Evolutionary conservation across 2,113 vertebrate genomes (phyloP).

Genomic region (Isichthys henryi): DNA sequence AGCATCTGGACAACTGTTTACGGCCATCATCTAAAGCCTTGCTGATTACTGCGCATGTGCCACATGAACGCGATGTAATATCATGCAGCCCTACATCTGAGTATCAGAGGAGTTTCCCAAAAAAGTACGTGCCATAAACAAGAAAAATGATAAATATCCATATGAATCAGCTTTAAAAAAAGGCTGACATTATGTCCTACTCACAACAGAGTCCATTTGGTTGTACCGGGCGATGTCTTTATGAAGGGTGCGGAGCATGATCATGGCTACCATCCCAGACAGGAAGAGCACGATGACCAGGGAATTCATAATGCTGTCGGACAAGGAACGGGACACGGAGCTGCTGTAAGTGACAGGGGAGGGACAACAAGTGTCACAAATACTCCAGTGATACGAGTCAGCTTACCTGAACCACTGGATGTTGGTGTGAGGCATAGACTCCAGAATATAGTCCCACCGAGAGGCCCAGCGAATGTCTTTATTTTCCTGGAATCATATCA

Average conservation of each 20-base stretch:
- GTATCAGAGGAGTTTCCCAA: not conserved
- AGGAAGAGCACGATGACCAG: conserved; percentile 90
- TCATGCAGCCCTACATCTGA: not conserved
- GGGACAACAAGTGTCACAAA: not conserved
- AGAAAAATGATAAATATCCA: not conserved
- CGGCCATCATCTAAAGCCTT: not conserved
- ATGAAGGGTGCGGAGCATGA: conserved; percentile 86
- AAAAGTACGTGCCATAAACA: not conserved
- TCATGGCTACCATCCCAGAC: conserved; percentile 96
- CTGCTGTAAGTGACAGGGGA: not conserved
- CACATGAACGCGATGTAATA: not conserved
- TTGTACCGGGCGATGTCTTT: conserved; percentile 95
- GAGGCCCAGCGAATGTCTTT: conserved; percentile 81
- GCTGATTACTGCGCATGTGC: not conserved
- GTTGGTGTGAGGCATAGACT: conserved; percentile 93
- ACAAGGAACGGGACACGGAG: not conserved
- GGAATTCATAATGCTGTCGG: conserved; percentile 87
- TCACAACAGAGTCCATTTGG: conserved; percentile 78
- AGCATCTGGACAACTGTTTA: not conserved
- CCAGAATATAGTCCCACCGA: conserved; percentile 92
- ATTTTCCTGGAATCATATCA: conserved; percentile 65
- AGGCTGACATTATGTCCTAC: conserved; percentile 2
- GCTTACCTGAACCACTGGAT: conserved; percentile 93
- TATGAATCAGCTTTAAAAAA: not conserved
- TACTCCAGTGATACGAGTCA: not conserved